These are phyloP conservation scores for Fukomys damarensis DNA, from an alignment of 2,113 vertebrate species.

Conservation along the genomic window DNA sequence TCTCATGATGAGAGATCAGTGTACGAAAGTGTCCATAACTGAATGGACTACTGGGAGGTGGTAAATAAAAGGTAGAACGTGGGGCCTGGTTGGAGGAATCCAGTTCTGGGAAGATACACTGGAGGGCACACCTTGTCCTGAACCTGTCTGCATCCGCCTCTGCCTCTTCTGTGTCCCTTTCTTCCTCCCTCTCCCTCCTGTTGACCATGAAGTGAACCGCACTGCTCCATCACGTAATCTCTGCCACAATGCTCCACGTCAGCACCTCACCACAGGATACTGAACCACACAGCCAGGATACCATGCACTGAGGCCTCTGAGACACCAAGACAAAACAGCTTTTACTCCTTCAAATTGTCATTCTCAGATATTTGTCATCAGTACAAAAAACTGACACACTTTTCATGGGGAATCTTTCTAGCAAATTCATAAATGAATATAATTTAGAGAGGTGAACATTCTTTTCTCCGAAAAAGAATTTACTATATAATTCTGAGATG, in stretches of 20 bases:
- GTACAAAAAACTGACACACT: background rate
- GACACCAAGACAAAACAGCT: background rate
- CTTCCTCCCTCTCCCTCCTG: background rate
- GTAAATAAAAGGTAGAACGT: background rate
- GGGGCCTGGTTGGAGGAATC: background rate
- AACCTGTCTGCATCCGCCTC: background rate
- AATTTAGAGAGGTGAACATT: background rate
- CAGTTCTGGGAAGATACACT: background rate
- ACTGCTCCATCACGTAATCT: background rate
- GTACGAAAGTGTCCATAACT: background rate
- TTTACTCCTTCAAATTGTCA: background rate
- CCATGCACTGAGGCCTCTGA: background rate
- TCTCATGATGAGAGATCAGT: background rate
- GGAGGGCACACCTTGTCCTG: background rate
- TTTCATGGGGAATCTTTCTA: background rate
- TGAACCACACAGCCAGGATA: background rate
- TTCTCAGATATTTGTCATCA: background rate
- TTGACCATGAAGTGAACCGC: background rate
- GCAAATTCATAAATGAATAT: background rate
- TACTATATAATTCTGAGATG: background rate
- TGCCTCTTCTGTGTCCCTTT: too few relatives aligned
- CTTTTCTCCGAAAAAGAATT: background rate
- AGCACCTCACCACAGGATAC: background rate
- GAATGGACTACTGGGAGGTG: background rate
- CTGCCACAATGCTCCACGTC: background rate